phyloP scores from a whole-genome alignment of 2,888 invertebrate genomes.

The Cistogaster globosa region DNA sequence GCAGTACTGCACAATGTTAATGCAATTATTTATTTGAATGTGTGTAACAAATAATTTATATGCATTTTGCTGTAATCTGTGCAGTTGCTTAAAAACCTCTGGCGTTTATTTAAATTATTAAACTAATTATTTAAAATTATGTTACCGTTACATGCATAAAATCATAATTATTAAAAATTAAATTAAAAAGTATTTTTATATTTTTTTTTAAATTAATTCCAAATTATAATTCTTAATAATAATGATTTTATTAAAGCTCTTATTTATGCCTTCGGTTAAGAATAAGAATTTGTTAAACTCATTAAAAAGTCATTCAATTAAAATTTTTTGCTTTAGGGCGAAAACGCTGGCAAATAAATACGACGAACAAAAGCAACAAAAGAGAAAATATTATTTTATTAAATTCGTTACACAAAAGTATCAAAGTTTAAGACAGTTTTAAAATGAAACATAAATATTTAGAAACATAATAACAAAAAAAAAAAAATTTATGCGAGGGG shows the following conservation, averaged over 20 bases:
- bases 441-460: conserved; percentile 10
- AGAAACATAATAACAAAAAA: not conserved
- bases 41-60: conserved; percentile 12
- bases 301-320: conserved; percentile 56
- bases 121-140: conserved; percentile 41
- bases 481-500: not conserved
- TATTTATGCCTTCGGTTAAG: conserved; percentile 1
- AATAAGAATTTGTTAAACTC: conserved; percentile 30
- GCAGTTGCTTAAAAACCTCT: not conserved
- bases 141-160: conserved; percentile 1
- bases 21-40: conserved; percentile 18
- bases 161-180: not conserved
- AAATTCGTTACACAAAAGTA: conserved; percentile 17
- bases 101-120: conserved; percentile 26
- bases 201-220: conserved; percentile 1
- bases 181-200: not conserved
- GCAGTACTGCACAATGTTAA: conserved; percentile 1
- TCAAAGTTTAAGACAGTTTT: conserved; percentile 14
- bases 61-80: not conserved
- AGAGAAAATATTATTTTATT: conserved; percentile 3
- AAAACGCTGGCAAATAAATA: not conserved
- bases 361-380: conserved; percentile 11
- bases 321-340: conserved; percentile 19
- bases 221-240: conserved; percentile 20
- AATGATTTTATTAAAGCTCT: conserved; percentile 7